Evolutionary conservation across 2,113 vertebrate genomes (phyloP), one percentile per base, ranked within the genome.

Genomic region (Pardalotus punctatus): DNA sequence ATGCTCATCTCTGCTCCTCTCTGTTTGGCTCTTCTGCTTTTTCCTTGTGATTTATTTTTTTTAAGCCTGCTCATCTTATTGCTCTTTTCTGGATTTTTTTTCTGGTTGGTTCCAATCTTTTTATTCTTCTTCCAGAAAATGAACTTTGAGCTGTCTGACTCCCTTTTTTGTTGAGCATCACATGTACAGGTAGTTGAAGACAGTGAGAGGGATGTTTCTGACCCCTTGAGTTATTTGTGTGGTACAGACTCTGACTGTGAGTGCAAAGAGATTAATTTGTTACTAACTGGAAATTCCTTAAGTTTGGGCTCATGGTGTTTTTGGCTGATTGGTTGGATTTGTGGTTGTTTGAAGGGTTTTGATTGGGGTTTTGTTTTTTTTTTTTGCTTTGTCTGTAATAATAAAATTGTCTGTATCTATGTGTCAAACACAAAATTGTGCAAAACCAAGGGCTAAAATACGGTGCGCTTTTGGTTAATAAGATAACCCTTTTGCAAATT

Each of bases 351-450:
- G n/a, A 9, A 40, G 11, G 18, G 23, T 42, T 50, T 57, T 36
- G 22, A 20, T 65, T 67, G 12, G 28, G 31, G 2, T 10, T 43
- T 47, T 45, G 17, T 8, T 17, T 8, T 77, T 70, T 61, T 42
- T 3, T 18, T 87, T 53, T 58, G 8, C 9, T 21, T 42, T 60
- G 11, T 28, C 25, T 79, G 42, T 19, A 42, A 45, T 64, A 28
- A 70, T n/a, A 70, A 57, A 74, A 50, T 45, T 10, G 2, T 43
- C 38, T 70, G 4, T 58, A 27, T 45, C 18, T 53, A 29, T 42
- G 10, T 4, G 1, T 61, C n/a, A 57, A 80, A 64, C 0, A 0
- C 11, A 58, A 70, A 61, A 22, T 12, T 67, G 7, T 71, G 31
- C 18, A 71, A 92, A 92, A 57, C 48, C 12, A 48, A 80, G 80